Base-by-base conservation (phyloP, 2,113 vertebrate species). In the Lepus europaeus region DNA sequence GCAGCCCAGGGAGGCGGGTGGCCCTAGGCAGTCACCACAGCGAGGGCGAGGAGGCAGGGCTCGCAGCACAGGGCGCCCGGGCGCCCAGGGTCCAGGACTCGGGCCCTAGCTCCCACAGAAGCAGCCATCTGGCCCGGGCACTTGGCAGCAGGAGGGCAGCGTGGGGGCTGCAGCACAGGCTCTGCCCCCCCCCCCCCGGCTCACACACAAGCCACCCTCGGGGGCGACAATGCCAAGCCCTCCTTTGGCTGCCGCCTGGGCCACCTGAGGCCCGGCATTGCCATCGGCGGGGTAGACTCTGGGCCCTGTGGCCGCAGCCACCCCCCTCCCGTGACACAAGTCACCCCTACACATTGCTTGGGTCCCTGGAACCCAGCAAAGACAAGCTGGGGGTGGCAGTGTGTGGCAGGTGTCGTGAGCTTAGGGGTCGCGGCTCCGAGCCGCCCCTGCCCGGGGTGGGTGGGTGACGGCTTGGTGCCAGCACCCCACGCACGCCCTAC, bases 401-500 rank as follows among this genome's bases (percentile, higher is more conserved):
- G 45, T 7, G 45, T 45, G 45, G 45, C 45, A 45, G 45, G 45
- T 45, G 45, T 7, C 45, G 7, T 45, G 6, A 45, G 45, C 45
- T 45, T 45, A 45, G 45, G 45, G 45, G 45, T 45, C 45, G 45
- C 45, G 45, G 45, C 33, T 33, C 33, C 1, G 1, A 66, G 59
- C 51, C 10, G 2, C n/a, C n/a, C 29, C 20, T 45, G 45, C 45
- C 45, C 45, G 45, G 45, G 45, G 45, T 45, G 45, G 45, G 45
- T 45, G 45, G 45, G 45, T 7, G 45, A 45, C 45, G 39, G 39
- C 39, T 39, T 1, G 39, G 39, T 39, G 39, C 39, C 39, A 39
- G 39, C 56, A 59, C 56, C 56, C 56, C 56, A 14, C 56, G 4
- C 56, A 59, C 4, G 19, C 7, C 98, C 61, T 97, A 99, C 99